Conservation (phyloP, 2,797 vertebrate species). For the Somateria mollissima region DNA sequence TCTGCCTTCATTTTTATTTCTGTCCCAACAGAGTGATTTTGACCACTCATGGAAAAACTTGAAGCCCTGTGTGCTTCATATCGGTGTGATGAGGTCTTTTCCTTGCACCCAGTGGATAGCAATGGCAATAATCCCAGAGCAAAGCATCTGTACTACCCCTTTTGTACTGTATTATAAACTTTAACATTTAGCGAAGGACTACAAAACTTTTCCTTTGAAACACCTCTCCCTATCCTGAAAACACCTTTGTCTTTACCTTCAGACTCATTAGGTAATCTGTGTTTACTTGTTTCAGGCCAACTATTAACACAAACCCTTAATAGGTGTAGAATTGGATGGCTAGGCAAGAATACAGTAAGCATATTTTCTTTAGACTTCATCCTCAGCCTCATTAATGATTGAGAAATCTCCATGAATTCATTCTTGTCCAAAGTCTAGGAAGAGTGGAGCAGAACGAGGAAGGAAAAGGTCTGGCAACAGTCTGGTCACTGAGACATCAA, state of each 20-base stretch:
- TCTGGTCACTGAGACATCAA: not conserved
- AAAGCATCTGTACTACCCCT: not conserved
- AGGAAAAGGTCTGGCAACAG: not conserved
- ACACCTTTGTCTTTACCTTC: not conserved
- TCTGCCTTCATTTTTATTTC: not conserved
- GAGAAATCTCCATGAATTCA: not conserved
- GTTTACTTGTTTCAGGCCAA: not conserved
- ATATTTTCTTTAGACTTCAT: not conserved
- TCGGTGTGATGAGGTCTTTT: not conserved
- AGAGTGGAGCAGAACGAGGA: not conserved
- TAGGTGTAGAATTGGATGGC: not conserved
- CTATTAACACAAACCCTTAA: not conserved
- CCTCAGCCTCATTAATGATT: not conserved
- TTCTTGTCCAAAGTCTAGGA: not conserved
- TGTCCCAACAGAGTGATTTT: not conserved
- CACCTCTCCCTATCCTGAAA: not conserved
- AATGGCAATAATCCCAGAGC: not conserved
- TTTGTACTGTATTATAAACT: not conserved
- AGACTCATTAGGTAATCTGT: not conserved
- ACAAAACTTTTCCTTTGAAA: not conserved
- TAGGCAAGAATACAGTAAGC: not conserved
- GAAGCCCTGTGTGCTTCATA: rapidly evolving
- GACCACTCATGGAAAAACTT: not conserved
- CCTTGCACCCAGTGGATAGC: not conserved
- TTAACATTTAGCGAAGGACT: not conserved